Percentiles rank a stretch among this genome's conserved stretches.
Conservation (phyloP, 2,113 vertebrate species). For the Centropristis striata region DNA sequence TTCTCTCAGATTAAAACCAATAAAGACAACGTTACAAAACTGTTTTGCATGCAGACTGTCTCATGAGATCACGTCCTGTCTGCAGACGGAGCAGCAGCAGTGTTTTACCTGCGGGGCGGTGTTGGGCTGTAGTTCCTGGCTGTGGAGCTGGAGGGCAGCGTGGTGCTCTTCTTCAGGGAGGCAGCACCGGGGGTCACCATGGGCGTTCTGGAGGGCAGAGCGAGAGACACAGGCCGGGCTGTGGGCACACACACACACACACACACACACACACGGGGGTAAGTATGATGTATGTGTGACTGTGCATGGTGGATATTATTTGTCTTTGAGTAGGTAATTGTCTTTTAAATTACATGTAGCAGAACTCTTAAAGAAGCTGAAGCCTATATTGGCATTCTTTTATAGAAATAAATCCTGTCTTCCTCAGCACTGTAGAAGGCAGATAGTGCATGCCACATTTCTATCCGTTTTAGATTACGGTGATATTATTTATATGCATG, state of each 20-base stretch:
- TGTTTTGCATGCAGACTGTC: not conserved
- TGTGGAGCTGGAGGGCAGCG: conserved; percentile 77
- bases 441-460: no score
- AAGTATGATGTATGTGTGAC: not conserved
- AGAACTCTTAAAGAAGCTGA: no score
- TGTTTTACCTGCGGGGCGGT: conserved; percentile 63
- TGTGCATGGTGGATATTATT: no score
- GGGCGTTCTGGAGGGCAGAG: conserved; percentile 70
- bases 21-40: not conserved
- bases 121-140: conserved; percentile 81
- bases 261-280: not conserved
- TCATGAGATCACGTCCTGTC: not conserved
- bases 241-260: conserved; percentile 23
- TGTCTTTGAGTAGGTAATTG: no score
- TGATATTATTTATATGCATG: no score
- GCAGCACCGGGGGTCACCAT: conserved; percentile 39
- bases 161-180: conserved; percentile 81
- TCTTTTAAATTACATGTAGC: no score
- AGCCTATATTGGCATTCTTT: no score
- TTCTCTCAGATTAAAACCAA: not conserved
- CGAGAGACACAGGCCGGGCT: conserved; percentile 78
- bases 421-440: no score
- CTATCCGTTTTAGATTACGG: no score
- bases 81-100: not conserved
- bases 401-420: no score